Percentiles rank a stretch among this genome's conserved stretches.
phyloP scores from a whole-genome alignment of 2,113 vertebrate genomes.

The Echinops telfairi region DNA sequence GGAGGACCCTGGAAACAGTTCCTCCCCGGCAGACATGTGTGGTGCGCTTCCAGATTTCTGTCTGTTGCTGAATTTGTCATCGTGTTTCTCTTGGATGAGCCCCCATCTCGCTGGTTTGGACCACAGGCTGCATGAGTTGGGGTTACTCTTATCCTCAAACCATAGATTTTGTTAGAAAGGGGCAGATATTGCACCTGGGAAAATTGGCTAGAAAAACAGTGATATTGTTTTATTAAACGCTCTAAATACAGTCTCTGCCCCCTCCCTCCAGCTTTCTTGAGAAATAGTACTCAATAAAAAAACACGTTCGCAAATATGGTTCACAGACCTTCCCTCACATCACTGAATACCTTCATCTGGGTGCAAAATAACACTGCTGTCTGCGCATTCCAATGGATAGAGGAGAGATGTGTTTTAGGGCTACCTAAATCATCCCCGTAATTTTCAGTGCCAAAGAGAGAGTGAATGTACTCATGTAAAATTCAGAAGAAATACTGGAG shows the following conservation, averaged over 20 bases:
- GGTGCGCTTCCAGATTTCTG: conserved; percentile 83
- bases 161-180: conserved; percentile 71
- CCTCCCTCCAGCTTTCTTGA: conserved; percentile 58
- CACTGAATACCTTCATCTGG: conserved; percentile 61
- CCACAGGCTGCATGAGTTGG: conserved; percentile 65
- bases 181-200: conserved; percentile 74
- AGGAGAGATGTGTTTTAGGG: conserved; percentile 16
- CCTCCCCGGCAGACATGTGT: conserved; percentile 78
- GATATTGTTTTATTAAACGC: conserved; percentile 76
- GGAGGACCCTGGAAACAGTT: conserved; percentile 82
- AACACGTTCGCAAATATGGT: conserved; percentile 53
- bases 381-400: not conserved
- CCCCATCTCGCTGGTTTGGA: conserved; percentile 58
- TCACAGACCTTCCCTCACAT: conserved; percentile 46
- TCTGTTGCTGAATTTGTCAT: conserved; percentile 81
- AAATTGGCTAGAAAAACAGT: conserved; percentile 73
- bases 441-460: conserved; percentile 58
- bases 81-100: conserved; percentile 85
- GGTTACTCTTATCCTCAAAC: conserved; percentile 72
- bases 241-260: conserved; percentile 6
- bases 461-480: conserved; percentile 76
- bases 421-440: conserved; percentile 58
- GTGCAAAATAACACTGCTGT: conserved; percentile 10
- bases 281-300: conserved; percentile 72
- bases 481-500: conserved; percentile 79